phyloP scores from a whole-genome alignment of 2,888 invertebrate genomes.

The Leptogaster cylindrica region DNA sequence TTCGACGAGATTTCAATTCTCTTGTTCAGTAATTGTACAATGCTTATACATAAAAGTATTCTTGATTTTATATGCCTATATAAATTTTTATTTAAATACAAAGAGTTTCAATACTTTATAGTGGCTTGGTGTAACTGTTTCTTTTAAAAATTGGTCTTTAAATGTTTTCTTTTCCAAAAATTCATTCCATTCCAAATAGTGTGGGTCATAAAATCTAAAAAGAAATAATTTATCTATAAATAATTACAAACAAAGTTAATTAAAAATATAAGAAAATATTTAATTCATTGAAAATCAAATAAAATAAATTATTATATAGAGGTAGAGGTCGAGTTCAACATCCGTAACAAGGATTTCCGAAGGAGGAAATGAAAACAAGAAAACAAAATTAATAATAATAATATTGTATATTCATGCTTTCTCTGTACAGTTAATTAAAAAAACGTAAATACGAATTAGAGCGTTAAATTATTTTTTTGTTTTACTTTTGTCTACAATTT shows the following conservation, averaged over 20 bases:
- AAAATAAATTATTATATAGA: no score
- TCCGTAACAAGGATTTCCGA: background rate
- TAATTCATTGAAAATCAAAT: no score
- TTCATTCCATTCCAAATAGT: no score
- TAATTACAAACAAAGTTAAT: no score
- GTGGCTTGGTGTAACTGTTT: conserved; percentile 26
- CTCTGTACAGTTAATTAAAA: conserved; percentile 19
- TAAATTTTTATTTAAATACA: background rate
- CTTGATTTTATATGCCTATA: background rate
- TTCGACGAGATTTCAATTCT: background rate
- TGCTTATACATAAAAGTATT: background rate
- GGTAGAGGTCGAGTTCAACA: no score
- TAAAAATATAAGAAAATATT: no score
- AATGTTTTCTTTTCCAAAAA: background rate
- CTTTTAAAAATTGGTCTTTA: conserved; percentile 31
- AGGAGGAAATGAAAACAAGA: background rate
- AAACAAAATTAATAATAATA: conserved; percentile 14
- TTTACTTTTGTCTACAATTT: background rate
- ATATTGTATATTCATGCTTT: conserved; percentile 27
- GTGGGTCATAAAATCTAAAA: no score
- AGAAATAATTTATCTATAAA: no score
- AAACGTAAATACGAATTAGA: conserved; percentile 12
- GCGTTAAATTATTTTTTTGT: conserved; percentile 24
- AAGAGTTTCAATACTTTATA: background rate
- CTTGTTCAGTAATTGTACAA: background rate